Evolutionary conservation across 92 coral and sea anemone genomes (phyloP).

Genomic region (Epizoanthus rinbou): DNA sequence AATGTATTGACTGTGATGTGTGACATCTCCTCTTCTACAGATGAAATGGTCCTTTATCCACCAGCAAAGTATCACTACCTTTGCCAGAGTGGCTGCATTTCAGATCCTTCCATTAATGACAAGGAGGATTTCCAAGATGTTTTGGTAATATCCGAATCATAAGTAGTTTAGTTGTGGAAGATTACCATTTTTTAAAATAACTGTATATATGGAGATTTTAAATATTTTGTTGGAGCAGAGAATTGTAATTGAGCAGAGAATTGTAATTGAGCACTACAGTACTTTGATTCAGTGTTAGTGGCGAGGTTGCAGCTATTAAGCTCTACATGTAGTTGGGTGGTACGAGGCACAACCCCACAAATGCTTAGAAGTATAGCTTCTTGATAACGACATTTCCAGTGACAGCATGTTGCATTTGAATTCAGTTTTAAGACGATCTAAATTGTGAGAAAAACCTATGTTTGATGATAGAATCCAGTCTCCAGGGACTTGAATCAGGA

Average conservation of each 20-base stretch:
- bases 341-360: too few species aligned
- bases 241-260: not conserved
- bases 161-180: not conserved
- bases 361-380: too few species aligned
- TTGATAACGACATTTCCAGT: too few species aligned
- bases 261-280: too few species aligned
- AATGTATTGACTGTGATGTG: not conserved
- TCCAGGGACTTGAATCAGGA: too few species aligned
- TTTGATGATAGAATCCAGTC: too few species aligned
- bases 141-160: slow-evolving; percentile 53
- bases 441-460: too few species aligned
- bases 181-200: not conserved
- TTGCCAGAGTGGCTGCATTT: slow-evolving; percentile 91
- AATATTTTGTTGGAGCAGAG: not conserved
- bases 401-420: too few species aligned
- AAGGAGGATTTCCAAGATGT: slow-evolving; percentile 86
- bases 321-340: too few species aligned
- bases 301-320: too few species aligned
- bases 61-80: slow-evolving; percentile 91
- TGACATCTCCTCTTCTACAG: slow-evolving; percentile 44
- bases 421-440: too few species aligned
- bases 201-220: not conserved
- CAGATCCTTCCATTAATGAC: slow-evolving; percentile 92
- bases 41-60: slow-evolving; percentile 75
- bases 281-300: too few species aligned